phyloP scores from a whole-genome alignment of 2,888 invertebrate species.

The Hofmannophila pseudospretella region DNA sequence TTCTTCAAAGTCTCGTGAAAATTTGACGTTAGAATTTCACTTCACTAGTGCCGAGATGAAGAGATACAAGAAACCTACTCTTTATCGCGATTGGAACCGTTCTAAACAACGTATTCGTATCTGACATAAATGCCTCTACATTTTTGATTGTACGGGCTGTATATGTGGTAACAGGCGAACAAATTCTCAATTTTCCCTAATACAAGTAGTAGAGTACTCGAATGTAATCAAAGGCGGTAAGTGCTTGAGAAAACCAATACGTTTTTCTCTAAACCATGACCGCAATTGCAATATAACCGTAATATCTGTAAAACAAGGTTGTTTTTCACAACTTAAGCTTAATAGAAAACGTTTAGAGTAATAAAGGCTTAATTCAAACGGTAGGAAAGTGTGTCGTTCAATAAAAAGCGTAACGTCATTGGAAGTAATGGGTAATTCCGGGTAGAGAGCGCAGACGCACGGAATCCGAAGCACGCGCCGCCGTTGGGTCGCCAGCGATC shows the following conservation, averaged over 20 bases:
- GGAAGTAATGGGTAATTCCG: constrained; percentile 68
- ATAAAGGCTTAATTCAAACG: constrained; percentile 58
- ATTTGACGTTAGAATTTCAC: constrained; percentile 45
- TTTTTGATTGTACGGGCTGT: constrained; percentile 26
- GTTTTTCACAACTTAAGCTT: constrained; percentile 56
- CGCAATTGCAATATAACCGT: constrained; percentile 39
- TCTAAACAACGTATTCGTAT: constrained; percentile 9
- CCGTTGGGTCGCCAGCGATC: constrained; percentile 54
- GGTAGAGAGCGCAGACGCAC: constrained; percentile 34
- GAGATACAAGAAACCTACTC: no score
- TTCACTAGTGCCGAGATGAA: constrained; percentile 24
- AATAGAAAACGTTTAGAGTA: constrained; percentile 65
- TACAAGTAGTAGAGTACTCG: background rate
- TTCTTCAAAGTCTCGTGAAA: constrained; percentile 50
- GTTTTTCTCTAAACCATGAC: constrained; percentile 12
- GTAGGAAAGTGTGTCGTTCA: constrained; percentile 47
- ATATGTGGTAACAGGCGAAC: constrained; percentile 28
- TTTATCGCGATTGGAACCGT: background rate
- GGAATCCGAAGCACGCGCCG: constrained; percentile 74
- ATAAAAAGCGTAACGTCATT: constrained; percentile 67
- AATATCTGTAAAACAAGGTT: constrained; percentile 44
- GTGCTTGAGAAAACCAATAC: constrained; percentile 5
- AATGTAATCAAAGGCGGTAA: constrained; percentile 1
- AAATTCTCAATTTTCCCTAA: background rate
- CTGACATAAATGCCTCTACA: constrained; percentile 43